Percentiles rank a stretch among this genome's conserved stretches.
phyloP scores from a whole-genome alignment of 2,797 vertebrate species.

The Catamblyrhynchus diadema region DNA sequence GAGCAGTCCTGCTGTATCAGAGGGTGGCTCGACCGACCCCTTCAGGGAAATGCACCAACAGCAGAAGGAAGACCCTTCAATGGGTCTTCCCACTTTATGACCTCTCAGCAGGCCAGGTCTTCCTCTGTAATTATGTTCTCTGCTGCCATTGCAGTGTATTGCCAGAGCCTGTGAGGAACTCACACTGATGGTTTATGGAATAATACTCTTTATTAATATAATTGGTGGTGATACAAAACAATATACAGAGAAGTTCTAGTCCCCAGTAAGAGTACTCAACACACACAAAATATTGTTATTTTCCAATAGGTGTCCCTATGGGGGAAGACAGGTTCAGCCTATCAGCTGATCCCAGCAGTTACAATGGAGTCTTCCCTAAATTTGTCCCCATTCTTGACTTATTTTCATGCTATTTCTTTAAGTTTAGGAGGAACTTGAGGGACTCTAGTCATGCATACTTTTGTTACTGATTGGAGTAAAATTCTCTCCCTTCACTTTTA shows the following conservation, averaged over 20 bases:
- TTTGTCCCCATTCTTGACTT: background rate
- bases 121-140: background rate
- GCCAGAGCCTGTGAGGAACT: background rate
- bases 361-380: background rate
- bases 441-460: background rate
- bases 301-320: too few species aligned
- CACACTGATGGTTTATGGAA: background rate
- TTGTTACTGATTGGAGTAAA: background rate
- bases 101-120: background rate
- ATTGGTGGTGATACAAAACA: background rate
- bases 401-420: background rate
- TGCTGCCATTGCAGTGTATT: background rate
- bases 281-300: background rate
- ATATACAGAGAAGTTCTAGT: background rate
- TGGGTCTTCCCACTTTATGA: background rate
- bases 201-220: background rate
- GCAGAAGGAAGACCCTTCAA: background rate
- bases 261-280: background rate
- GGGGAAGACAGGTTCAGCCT: background rate
- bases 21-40: accelerated
- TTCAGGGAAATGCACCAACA: background rate
- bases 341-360: background rate
- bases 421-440: background rate
- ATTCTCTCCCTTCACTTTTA: background rate
- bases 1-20: background rate